Evolutionary conservation across 2,888 invertebrate species (phyloP).

Genomic region (Dromius quadrimaculatus): DNA sequence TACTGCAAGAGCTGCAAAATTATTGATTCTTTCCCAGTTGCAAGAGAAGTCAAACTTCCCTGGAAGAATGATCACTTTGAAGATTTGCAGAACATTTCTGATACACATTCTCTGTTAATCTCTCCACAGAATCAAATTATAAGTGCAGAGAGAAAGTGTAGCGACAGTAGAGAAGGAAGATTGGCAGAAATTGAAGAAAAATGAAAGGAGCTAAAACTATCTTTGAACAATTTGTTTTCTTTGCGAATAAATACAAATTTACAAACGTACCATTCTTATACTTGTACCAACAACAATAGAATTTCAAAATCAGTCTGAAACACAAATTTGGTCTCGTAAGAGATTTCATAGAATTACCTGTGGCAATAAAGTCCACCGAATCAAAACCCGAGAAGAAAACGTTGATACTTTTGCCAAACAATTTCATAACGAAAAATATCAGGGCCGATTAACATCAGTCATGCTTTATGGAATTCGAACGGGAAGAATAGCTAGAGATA

Average conservation of each 20-base stretch:
- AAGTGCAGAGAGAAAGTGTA: not conserved
- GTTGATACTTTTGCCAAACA: constrained; percentile 41
- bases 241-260: not conserved
- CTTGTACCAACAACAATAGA: not conserved
- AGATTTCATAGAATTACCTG: constrained; percentile 47
- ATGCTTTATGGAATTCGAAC: constrained; percentile 38
- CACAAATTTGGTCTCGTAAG: constrained; percentile 41
- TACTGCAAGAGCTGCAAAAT: constrained; percentile 40
- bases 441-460: constrained; percentile 34
- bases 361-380: constrained; percentile 47
- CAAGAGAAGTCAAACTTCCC: not conserved
- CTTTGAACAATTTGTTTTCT: not conserved
- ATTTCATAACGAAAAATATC: constrained; percentile 40
- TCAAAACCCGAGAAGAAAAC: constrained; percentile 35
- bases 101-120: not conserved
- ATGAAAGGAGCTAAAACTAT: not conserved
- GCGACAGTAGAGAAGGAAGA: not conserved
- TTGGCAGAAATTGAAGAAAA: not conserved
- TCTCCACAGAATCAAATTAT: not conserved
- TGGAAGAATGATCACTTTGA: not conserved
- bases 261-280: not conserved
- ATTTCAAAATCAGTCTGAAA: constrained; percentile 38
- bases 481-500: constrained; percentile 23
- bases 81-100: not conserved
- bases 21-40: not conserved